phyloP scores from a whole-genome alignment of 2,113 vertebrate genomes.

The Dinomys branickii region DNA sequence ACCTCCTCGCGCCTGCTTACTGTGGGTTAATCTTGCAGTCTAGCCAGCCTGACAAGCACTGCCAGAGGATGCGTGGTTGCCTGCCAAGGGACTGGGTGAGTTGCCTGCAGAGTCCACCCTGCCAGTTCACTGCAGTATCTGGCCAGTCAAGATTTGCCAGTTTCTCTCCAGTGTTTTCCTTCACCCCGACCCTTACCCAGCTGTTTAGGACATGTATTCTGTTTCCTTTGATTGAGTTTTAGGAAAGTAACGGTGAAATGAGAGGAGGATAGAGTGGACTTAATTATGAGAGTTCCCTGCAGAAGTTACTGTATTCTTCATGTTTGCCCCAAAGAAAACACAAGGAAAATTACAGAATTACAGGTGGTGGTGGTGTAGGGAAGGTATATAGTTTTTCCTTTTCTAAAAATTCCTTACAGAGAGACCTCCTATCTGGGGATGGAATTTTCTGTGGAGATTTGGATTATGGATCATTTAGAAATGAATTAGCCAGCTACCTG shows the following conservation, averaged over 20 bases:
- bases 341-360: neutral
- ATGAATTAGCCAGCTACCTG: neutral
- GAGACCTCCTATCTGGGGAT: neutral
- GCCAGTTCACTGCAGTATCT: constrained; percentile 63
- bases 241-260: neutral
- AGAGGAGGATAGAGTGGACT: neutral
- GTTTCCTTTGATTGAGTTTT: neutral
- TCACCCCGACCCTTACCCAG: neutral
- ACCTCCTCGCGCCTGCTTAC: neutral
- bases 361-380: neutral
- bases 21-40: constrained; percentile 55
- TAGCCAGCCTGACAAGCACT: constrained; percentile 33
- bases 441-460: neutral
- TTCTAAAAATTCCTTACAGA: neutral
- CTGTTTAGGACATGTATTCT: neutral
- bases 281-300: neutral
- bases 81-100: constrained; percentile 58
- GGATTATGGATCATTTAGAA: constrained; percentile 14
- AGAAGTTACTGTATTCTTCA: neutral
- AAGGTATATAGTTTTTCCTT: neutral
- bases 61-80: constrained; percentile 7
- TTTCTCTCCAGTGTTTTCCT: constrained; percentile 10
- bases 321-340: neutral
- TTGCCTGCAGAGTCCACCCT: constrained; percentile 59
- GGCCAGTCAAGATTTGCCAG: neutral